These are phyloP conservation scores for Limonius californicus DNA, from an alignment of 1,140 invertebrate genomes.

Conservation along the genomic window DNA sequence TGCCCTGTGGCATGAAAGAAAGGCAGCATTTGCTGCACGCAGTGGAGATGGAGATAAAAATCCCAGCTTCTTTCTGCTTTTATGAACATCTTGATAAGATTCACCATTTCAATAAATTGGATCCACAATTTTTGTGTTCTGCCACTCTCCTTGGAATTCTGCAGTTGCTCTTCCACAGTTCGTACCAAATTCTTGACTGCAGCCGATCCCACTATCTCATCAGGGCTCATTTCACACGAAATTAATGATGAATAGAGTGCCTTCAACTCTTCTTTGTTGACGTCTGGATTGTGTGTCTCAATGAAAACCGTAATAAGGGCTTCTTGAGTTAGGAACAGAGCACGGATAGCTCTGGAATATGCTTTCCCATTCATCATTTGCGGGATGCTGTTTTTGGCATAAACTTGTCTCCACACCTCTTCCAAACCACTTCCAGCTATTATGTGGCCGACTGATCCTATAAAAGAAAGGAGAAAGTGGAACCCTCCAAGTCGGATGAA, in stretches of 20 bases:
- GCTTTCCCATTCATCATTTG: slow-evolving; percentile 15
- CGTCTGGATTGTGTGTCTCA: background rate
- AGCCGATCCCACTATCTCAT: background rate
- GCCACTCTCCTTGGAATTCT: background rate
- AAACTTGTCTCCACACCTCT: slow-evolving; percentile 13
- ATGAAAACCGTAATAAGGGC: slow-evolving; percentile 5
- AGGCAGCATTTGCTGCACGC: slow-evolving; percentile 19
- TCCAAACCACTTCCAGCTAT: slow-evolving; percentile 23
- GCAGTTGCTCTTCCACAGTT: slow-evolving; percentile 10
- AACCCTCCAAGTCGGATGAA: background rate
- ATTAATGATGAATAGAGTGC: background rate
- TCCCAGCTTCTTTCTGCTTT: slow-evolving; percentile 14
- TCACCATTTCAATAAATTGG: slow-evolving; percentile 12
- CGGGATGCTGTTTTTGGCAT: slow-evolving; percentile 7
- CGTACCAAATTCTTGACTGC: slow-evolving; percentile 14
- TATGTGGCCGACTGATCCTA: slow-evolving; percentile 19
- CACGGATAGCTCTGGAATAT: slow-evolving; percentile 11
- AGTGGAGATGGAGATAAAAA: slow-evolving; percentile 11
- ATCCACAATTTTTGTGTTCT: slow-evolving; percentile 12
- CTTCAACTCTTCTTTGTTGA: background rate
- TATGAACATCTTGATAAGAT: slow-evolving; percentile 11
- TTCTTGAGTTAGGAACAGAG: slow-evolving; percentile 15
- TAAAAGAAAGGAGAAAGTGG: slow-evolving; percentile 5
- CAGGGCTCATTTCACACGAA: background rate
- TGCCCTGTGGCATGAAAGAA: slow-evolving; percentile 15